phyloP scores from a whole-genome alignment of 1,140 invertebrate genomes.

The Drosophila arawakana region DNA sequence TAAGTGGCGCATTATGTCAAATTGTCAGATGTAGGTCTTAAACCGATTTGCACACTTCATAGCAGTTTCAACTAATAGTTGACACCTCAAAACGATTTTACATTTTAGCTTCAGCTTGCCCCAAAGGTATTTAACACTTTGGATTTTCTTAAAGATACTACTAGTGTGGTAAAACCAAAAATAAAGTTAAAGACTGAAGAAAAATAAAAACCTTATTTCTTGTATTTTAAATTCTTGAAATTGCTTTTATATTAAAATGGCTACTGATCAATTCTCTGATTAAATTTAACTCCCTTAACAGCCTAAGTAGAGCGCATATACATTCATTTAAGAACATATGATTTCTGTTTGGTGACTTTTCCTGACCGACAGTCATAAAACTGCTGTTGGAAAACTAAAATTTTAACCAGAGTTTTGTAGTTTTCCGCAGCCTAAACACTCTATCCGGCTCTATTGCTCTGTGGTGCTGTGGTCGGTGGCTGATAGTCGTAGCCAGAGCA shows the following conservation, averaged over 20 bases:
- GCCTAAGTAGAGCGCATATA: no score
- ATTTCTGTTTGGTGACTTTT: not conserved
- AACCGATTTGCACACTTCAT: slow-evolving; percentile 26
- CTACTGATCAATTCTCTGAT: no score
- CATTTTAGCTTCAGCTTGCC: not conserved
- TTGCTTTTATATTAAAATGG: no score
- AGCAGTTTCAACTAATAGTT: not conserved
- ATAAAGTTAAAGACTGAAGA: no score
- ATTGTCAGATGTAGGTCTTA: slow-evolving; percentile 55
- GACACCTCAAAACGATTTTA: not conserved
- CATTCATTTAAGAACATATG: not conserved
- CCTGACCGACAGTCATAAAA: slow-evolving; percentile 46
- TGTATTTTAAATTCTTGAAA: no score
- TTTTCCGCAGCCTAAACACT: slow-evolving; percentile 3
- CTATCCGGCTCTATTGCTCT: not conserved
- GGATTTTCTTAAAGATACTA: not conserved
- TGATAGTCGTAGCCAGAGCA: slow-evolving; percentile 35
- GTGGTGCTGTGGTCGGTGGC: slow-evolving; percentile 15
- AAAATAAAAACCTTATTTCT: no score
- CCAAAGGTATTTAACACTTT: not conserved
- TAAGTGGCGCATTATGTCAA: slow-evolving; percentile 71
- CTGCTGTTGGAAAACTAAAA: slow-evolving; percentile 42
- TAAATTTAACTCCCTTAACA: no score
- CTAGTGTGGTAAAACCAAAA: no score
- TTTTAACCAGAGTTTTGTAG: slow-evolving; percentile 3